These are phyloP conservation scores for Hyaena hyaena DNA, from an alignment of 2,113 vertebrate genomes.

Conservation along the genomic window DNA sequence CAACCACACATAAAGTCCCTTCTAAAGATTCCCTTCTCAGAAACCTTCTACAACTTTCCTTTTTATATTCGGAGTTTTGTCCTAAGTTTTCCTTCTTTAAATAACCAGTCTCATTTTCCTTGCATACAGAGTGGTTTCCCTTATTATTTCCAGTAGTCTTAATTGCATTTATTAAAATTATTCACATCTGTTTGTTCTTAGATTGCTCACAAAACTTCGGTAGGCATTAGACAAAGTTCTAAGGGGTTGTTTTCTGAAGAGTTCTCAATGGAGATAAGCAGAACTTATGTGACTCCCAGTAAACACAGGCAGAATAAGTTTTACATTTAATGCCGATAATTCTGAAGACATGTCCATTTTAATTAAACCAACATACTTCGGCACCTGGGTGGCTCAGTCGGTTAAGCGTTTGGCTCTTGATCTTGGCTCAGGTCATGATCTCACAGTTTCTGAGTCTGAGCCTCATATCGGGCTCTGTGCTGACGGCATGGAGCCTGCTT, in stretches of 20 bases:
- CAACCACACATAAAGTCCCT: no score
- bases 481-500: no score
- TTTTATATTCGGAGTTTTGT: background rate
- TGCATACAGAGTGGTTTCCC: background rate
- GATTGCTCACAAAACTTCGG: background rate
- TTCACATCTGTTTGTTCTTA: background rate
- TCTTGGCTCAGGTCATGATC: no score
- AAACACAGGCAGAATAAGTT: background rate
- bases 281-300: background rate
- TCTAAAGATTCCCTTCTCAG: no score
- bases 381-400: background rate
- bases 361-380: background rate
- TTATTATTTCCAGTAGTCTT: background rate
- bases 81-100: background rate
- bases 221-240: background rate
- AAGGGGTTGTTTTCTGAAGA: background rate
- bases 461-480: no score
- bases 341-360: background rate
- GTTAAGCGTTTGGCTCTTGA: no score
- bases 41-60: no score
- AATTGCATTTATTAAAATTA: background rate
- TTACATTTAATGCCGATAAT: background rate
- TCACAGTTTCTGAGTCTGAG: no score
- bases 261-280: background rate
- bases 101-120: background rate